These are phyloP conservation scores for Crenuchus spilurus DNA, from an alignment of 2,797 vertebrate species.

Conservation along the genomic window DNA sequence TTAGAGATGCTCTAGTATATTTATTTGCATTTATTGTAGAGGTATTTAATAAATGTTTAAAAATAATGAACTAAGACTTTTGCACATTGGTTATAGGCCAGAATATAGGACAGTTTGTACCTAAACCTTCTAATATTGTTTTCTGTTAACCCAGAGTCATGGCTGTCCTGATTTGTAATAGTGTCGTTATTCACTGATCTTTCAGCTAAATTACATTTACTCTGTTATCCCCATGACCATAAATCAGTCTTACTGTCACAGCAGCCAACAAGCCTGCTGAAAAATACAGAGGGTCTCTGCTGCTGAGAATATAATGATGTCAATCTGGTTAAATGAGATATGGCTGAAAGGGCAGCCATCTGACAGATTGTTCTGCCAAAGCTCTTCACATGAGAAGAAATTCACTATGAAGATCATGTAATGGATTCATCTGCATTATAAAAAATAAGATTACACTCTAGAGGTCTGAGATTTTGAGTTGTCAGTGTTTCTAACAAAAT, in stretches of 20 bases:
- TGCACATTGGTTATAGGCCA: neutral
- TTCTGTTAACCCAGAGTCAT: slow-evolving; percentile 58
- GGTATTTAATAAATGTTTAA: too few relatives aligned
- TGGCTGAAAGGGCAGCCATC: neutral
- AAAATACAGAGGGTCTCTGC: slow-evolving; percentile 48
- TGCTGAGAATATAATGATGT: slow-evolving; percentile 2
- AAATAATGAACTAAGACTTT: too few relatives aligned
- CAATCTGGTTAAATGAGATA: slow-evolving; percentile 6
- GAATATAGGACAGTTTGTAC: neutral
- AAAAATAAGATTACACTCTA: too few relatives aligned
- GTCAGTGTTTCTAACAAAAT: too few relatives aligned
- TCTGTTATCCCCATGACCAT: slow-evolving; percentile 55
- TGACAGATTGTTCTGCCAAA: neutral
- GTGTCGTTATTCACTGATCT: slow-evolving; percentile 68
- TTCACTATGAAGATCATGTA: neutral
- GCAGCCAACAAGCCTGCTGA: slow-evolving; percentile 56
- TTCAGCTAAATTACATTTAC: slow-evolving; percentile 70
- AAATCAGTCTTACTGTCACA: slow-evolving; percentile 67
- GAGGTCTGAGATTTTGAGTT: too few relatives aligned
- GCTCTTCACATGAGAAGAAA: neutral
- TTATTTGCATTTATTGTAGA: too few relatives aligned
- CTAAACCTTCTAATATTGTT: slow-evolving; percentile 22
- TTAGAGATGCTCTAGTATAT: too few relatives aligned
- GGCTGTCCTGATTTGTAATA: slow-evolving; percentile 59
- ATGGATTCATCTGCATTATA: too few relatives aligned